Evolutionary conservation across 2,797 vertebrate genomes (phyloP).

Genomic region (Periparus ater): DNA sequence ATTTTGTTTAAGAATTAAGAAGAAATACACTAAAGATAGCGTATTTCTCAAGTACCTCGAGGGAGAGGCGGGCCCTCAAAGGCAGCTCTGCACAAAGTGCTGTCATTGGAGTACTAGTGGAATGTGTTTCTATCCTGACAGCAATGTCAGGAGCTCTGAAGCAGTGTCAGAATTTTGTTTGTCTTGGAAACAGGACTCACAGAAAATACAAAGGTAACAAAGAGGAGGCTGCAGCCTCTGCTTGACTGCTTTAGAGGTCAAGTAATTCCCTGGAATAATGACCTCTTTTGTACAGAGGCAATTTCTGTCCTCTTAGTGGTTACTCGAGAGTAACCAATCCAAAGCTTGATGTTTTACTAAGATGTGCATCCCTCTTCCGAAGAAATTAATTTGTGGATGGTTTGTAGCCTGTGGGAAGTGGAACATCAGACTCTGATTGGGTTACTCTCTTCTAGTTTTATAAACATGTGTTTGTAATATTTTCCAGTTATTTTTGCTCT

Average conservation of each 20-base stretch:
- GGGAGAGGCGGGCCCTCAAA: background rate
- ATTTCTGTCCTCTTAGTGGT: background rate
- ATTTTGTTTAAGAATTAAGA: background rate
- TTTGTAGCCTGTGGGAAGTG: background rate
- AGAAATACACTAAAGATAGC: background rate
- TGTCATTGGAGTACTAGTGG: background rate
- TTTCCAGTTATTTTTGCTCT: background rate
- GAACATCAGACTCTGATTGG: rapidly evolving
- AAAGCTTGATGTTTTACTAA: background rate
- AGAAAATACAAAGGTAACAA: background rate
- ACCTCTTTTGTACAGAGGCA: background rate
- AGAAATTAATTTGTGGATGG: background rate
- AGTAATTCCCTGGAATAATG: background rate
- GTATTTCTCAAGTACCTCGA: background rate
- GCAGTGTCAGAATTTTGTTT: background rate
- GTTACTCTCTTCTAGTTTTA: background rate
- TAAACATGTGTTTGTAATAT: background rate
- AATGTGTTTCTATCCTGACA: background rate
- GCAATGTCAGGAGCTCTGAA: background rate
- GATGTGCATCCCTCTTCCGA: background rate
- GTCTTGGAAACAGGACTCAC: background rate
- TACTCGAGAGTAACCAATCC: background rate
- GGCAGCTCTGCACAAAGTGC: background rate
- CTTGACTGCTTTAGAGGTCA: background rate
- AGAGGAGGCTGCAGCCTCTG: background rate